Evolutionary conservation across 2,797 vertebrate genomes (phyloP).

Genomic region (Mus minutoides): DNA sequence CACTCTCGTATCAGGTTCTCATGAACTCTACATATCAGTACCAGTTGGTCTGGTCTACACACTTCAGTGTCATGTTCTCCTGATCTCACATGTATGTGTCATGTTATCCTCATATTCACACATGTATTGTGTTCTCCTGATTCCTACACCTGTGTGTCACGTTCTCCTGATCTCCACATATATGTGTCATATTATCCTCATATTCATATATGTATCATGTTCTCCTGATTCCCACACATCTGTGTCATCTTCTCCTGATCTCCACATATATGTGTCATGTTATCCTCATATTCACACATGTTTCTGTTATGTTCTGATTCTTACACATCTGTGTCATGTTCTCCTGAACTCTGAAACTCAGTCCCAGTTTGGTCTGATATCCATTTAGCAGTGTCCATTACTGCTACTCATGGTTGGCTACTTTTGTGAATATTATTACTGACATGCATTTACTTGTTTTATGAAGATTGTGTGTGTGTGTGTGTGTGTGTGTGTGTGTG

Average conservation of each 20-base stretch:
- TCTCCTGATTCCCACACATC: background rate
- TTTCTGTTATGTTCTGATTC: background rate
- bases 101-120: background rate
- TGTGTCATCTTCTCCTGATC: background rate
- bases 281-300: background rate
- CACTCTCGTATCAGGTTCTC: background rate
- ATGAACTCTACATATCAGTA: background rate
- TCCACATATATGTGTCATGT: background rate
- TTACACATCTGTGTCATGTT: background rate
- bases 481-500: background rate
- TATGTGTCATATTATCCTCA: background rate
- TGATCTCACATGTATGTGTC: background rate
- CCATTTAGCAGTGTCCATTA: background rate
- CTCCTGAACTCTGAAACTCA: background rate
- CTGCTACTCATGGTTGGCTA: background rate
- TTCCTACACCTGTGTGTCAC: background rate
- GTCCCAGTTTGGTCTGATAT: background rate
- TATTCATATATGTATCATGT: no score
- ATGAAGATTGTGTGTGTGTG: background rate
- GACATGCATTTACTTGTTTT: background rate
- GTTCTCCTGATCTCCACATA: background rate
- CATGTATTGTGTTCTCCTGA: background rate
- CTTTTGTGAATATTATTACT: fast-evolving
- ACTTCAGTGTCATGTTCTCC: background rate
- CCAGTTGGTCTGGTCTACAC: background rate